phyloP scores from a whole-genome alignment of 2,797 vertebrate species.

The Peromyscus attwateri region DNA sequence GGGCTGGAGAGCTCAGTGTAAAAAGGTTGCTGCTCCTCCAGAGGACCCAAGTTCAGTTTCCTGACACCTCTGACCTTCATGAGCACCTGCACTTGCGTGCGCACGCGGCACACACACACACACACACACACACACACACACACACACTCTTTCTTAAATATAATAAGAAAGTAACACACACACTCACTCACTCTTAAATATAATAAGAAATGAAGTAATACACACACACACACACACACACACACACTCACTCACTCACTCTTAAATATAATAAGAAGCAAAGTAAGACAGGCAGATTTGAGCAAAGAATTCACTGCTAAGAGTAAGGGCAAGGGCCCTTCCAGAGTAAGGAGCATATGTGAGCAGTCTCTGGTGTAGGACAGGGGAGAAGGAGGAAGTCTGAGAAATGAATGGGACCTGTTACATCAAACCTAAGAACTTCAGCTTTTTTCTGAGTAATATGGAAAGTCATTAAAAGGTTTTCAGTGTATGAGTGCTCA shows the following conservation, averaged over 20 bases:
- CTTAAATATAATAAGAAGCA: not conserved
- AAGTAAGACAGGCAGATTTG: not conserved
- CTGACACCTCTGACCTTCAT: not conserved
- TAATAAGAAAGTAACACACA: no score
- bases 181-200: no score
- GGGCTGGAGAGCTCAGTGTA: not conserved
- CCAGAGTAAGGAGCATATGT: not conserved
- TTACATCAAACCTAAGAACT: not conserved
- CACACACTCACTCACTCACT: not conserved
- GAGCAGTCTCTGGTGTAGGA: not conserved
- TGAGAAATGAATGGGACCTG: slow-evolving; percentile 3
- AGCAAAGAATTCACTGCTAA: not conserved
- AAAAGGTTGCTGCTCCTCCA: not conserved
- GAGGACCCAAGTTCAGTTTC: not conserved
- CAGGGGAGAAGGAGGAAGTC: not conserved
- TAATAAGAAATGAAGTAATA: not conserved
- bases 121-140: not conserved
- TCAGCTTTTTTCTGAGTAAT: slow-evolving; percentile 57
- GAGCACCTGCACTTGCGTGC: not conserved
- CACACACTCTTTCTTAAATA: no score
- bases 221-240: no score
- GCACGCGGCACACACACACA: rapidly evolving
- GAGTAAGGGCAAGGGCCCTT: not conserved
- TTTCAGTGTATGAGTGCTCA: slow-evolving; percentile 35
- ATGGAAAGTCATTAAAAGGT: slow-evolving; percentile 11